Evolutionary conservation across 2,113 vertebrate species (phyloP).

Genomic region (Panthera leo): DNA sequence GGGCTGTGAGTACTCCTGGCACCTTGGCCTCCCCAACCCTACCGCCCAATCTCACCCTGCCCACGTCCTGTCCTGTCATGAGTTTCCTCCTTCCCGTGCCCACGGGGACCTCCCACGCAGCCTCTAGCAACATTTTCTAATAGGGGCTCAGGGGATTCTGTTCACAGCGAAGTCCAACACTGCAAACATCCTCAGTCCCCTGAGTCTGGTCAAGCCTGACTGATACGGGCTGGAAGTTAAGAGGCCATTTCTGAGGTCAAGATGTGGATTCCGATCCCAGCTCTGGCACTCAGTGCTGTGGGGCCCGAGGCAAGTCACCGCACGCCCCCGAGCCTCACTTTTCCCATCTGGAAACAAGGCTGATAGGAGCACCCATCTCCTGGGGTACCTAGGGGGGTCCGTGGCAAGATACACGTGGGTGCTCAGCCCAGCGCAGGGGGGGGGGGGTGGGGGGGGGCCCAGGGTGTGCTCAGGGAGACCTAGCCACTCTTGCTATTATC

Average conservation of each 20-base stretch:
- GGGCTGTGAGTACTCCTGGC: background rate
- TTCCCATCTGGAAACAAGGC: background rate
- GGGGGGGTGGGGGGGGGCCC: background rate
- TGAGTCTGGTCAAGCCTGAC: background rate
- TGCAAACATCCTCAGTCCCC: background rate
- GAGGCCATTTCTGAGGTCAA: background rate
- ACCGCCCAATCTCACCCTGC: background rate
- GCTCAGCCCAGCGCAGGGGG: accelerated
- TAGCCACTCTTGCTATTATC: accelerated
- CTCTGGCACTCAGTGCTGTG: background rate
- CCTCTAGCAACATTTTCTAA: background rate
- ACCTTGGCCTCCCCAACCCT: background rate
- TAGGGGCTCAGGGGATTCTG: background rate
- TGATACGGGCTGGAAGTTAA: accelerated
- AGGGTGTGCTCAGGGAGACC: background rate
- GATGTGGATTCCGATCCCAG: background rate
- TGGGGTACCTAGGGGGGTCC: background rate
- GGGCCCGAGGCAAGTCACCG: background rate
- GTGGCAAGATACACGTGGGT: background rate
- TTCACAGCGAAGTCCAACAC: background rate
- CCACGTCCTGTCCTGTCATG: background rate
- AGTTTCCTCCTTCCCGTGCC: background rate
- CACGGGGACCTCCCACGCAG: background rate
- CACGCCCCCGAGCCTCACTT: background rate
- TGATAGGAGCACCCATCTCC: background rate